Evolutionary conservation across 2,888 invertebrate species (phyloP), one percentile per base, ranked within the genome.

Genomic region (Acrocyrtus sp.): DNA sequence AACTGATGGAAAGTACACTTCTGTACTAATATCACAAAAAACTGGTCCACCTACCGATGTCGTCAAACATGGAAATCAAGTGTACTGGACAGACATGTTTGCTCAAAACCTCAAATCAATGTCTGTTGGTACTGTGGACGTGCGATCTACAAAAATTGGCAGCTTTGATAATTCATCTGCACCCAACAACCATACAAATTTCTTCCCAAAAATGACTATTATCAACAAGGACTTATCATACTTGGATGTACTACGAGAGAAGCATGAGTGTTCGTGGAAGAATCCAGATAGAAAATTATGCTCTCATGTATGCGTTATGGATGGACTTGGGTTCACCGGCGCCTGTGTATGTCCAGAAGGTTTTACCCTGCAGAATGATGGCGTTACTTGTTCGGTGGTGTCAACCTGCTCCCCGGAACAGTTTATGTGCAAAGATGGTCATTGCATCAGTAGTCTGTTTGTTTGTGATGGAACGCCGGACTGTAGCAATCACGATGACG

Each of bases 351-450:
- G 85, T 80, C 84, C 84, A 0, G 83, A 83, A 8, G 84, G 84
- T 1, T 83, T 83, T 66, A 63, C 72, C 8, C 75, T 85, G 0
- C 72, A 78, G 12, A 60, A 67, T 0, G 82, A 83, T 68, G 79
- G 74, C 10, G 78, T 76, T 19, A 83, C 82, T 1, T 85, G 75
- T 24, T 34, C 72, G 1, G 58, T 48, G 47, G 34, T 63, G 2
- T 68, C 67, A 4, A 66, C 60, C 8, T 72, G 72, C 60, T n/a
- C 19, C 1, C 81, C 82, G 0, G 85, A 85, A 0, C 84, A 86
- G 82, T 81, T 78, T 41, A 88, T 88, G 74, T 94, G 94, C 82
- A 84, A 84, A 24, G 88, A 88, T 75, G 90, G 90, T 0, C 85
- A 87, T 21, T 83, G 83, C 65, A 77, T 83, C 43, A 78, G 79